Percentiles rank a stretch among this genome's conserved stretches.
These are phyloP conservation scores for Maccullochella peelii DNA, from an alignment of 2,113 vertebrate genomes.

Conservation along the genomic window DNA sequence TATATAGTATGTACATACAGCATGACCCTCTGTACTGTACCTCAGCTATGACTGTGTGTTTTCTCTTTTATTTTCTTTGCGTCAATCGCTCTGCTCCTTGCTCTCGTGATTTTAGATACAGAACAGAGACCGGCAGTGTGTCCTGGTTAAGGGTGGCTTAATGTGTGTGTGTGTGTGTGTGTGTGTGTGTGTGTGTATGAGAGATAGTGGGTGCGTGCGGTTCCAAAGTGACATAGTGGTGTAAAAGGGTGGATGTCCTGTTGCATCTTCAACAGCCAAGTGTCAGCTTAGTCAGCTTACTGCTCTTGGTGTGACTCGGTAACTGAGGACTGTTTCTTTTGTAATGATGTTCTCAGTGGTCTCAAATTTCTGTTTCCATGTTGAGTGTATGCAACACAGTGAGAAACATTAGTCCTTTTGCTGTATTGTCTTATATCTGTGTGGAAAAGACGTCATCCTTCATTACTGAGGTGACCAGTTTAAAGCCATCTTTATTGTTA, in stretches of 20 bases:
- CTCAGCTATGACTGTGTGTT: conserved; percentile 10
- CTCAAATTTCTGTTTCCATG: not conserved
- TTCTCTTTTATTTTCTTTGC: conserved; percentile 44
- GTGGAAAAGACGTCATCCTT: not conserved
- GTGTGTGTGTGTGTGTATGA: conserved; percentile 18
- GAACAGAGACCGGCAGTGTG: conserved; percentile 58
- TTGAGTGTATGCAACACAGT: not conserved
- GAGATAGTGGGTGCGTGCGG: conserved; percentile 31
- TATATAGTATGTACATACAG: conserved; percentile 27
- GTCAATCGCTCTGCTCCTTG: conserved; percentile 7
- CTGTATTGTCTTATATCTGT: not conserved
- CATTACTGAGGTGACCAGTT: not conserved
- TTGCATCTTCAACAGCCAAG: conserved; percentile 69
- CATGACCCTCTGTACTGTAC: conserved; percentile 20
- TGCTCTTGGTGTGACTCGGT: conserved; percentile 18
- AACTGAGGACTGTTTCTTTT: conserved; percentile 24
- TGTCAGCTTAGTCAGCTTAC: conserved; percentile 69
- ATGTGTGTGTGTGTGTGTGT: conserved; percentile 18
- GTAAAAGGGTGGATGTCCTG: conserved; percentile 73
- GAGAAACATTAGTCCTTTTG: not conserved
- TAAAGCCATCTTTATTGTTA: not conserved
- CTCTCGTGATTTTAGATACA: conserved; percentile 19
- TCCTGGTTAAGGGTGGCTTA: not conserved
- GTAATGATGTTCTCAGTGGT: not conserved
- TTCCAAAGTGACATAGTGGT: conserved; percentile 65